phyloP scores from a whole-genome alignment of 2,888 invertebrate genomes.

The Saturnia pavonia region DNA sequence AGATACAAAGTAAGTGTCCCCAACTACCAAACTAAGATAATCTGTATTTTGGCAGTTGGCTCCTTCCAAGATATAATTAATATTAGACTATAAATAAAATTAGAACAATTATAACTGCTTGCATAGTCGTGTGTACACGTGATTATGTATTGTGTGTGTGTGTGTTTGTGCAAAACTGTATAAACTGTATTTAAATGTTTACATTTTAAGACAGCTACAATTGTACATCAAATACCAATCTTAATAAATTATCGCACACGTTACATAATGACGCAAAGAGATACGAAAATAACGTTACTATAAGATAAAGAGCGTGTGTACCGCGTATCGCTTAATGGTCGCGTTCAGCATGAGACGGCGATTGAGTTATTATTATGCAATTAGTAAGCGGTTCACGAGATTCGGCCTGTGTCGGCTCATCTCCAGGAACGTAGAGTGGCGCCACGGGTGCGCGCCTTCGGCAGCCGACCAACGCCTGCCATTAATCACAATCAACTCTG shows the following conservation, averaged over 20 bases:
- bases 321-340: constrained; percentile 44
- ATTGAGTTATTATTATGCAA: constrained; percentile 79
- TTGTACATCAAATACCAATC: neutral
- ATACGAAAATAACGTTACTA: constrained; percentile 1
- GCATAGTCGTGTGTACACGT: too few species aligned
- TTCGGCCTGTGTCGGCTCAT: constrained; percentile 43
- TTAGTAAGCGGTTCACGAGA: constrained; percentile 63
- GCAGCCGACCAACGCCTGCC: constrained; percentile 51
- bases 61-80: too few species aligned
- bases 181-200: neutral
- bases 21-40: too few species aligned
- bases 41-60: too few species aligned
- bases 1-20: too few species aligned
- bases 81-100: too few species aligned
- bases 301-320: constrained; percentile 2
- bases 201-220: neutral
- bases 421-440: constrained; percentile 42
- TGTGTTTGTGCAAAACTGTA: too few species aligned
- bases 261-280: neutral
- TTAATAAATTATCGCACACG: neutral
- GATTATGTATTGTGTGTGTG: too few species aligned
- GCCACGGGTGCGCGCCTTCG: constrained; percentile 57
- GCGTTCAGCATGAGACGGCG: constrained; percentile 54
- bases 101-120: too few species aligned
- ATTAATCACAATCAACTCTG: constrained; percentile 79